Conservation (phyloP, 2,797 vertebrate species). For the Cryptoblepharus egeriae region DNA sequence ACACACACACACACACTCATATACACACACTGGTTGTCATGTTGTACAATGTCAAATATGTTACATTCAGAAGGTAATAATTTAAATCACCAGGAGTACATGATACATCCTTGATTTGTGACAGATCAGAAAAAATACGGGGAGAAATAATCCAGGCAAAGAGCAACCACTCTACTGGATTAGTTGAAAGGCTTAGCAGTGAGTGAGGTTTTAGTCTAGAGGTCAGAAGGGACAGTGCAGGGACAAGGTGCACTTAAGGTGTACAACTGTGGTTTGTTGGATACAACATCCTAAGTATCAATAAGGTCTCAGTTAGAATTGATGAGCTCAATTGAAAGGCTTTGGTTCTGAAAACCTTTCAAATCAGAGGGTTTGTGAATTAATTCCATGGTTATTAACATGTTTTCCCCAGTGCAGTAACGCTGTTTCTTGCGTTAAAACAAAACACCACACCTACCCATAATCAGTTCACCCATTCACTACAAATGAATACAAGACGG, state of each 20-base stretch:
- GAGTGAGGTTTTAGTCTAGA: neutral
- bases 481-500: conserved; percentile 33
- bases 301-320: too few relatives aligned
- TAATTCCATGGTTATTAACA: neutral
- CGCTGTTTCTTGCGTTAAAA: neutral
- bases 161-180: neutral
- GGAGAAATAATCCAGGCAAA: neutral
- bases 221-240: neutral
- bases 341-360: neutral
- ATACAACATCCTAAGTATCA: too few relatives aligned
- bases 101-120: neutral
- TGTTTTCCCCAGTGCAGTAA: neutral
- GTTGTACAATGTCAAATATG: conserved; percentile 47
- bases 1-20: too few relatives aligned
- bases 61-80: neutral
- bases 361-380: neutral
- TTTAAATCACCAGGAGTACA: neutral
- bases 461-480: neutral
- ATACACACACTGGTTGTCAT: conserved; percentile 16
- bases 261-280: too few relatives aligned
- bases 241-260: too few relatives aligned
- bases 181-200: neutral
- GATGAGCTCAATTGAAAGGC: neutral
- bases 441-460: conserved; percentile 15
- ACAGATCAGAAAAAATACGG: neutral